These are phyloP conservation scores for Tenrec ecaudatus DNA, from an alignment of 2,113 vertebrate species.

Conservation along the genomic window DNA sequence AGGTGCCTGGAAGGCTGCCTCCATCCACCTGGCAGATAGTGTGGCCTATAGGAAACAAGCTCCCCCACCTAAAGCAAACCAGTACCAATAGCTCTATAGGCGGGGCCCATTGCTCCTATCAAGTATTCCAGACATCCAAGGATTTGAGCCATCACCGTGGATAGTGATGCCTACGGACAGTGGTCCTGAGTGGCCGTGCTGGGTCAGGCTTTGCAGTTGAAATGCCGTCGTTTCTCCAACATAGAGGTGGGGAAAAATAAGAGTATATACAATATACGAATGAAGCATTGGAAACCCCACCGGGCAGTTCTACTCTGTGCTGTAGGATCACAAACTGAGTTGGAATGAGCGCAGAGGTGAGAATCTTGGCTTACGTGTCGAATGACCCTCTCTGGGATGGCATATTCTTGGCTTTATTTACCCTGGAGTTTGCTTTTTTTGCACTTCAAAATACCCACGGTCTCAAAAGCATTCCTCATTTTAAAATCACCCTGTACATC, in stretches of 20 bases:
- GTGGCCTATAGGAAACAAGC: background rate
- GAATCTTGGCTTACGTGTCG: slow-evolving; percentile 34
- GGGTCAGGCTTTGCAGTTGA: background rate
- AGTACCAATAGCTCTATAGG: too few relatives aligned
- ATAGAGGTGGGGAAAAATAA: background rate
- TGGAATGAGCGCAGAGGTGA: background rate
- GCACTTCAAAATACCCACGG: slow-evolving; percentile 44
- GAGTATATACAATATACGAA: background rate
- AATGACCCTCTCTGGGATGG: slow-evolving; percentile 77
- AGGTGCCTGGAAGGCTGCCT: background rate
- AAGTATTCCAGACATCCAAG: background rate
- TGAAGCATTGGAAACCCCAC: background rate
- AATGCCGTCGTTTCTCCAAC: background rate
- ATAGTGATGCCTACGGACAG: background rate
- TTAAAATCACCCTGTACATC: slow-evolving; percentile 81
- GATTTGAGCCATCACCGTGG: background rate
- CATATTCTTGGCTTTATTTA: slow-evolving; percentile 72
- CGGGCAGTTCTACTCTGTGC: background rate
- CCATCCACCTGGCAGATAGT: background rate
- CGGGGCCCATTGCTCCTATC: accelerated
- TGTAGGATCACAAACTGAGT: background rate
- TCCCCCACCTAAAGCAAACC: background rate
- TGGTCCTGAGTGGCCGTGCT: background rate
- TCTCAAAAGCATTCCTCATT: slow-evolving; percentile 79
- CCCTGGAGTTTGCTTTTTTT: slow-evolving; percentile 68